Conservation (phyloP, 1,140 invertebrate genomes). For the Heliconius nattereri region DNA sequence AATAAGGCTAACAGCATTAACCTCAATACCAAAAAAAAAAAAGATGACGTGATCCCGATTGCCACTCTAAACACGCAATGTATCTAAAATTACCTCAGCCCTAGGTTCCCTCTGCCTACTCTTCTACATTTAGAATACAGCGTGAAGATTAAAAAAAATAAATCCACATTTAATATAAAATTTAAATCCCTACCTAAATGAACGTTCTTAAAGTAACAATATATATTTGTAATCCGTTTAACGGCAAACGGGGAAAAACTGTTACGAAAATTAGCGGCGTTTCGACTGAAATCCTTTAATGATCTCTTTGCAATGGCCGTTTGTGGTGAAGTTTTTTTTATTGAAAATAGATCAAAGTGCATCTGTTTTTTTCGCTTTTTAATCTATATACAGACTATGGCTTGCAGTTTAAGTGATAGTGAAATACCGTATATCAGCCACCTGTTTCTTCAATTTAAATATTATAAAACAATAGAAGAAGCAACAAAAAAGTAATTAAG, state of each 20-base stretch:
- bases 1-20: too few relatives aligned
- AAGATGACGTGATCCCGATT: too few relatives aligned
- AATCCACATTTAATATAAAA: not conserved
- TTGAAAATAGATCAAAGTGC: not conserved
- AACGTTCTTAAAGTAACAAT: slow-evolving; percentile 18
- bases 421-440: too few relatives aligned
- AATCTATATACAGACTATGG: not conserved
- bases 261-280: slow-evolving; percentile 33
- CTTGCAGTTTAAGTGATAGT: not conserved
- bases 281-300: slow-evolving; percentile 34
- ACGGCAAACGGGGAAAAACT: slow-evolving; percentile 1
- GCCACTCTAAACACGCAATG: too few relatives aligned
- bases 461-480: too few relatives aligned
- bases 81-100: too few relatives aligned
- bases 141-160: not conserved
- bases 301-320: slow-evolving; percentile 27
- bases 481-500: too few relatives aligned
- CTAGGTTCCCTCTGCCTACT: too few relatives aligned
- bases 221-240: slow-evolving; percentile 21
- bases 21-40: too few relatives aligned
- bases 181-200: not conserved
- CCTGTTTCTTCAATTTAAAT: too few relatives aligned
- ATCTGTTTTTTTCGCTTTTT: not conserved
- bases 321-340: slow-evolving; percentile 12
- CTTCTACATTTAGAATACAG: not conserved